Evolutionary conservation across 2,797 vertebrate genomes (phyloP).

Genomic region (Geotrypetes seraphini): DNA sequence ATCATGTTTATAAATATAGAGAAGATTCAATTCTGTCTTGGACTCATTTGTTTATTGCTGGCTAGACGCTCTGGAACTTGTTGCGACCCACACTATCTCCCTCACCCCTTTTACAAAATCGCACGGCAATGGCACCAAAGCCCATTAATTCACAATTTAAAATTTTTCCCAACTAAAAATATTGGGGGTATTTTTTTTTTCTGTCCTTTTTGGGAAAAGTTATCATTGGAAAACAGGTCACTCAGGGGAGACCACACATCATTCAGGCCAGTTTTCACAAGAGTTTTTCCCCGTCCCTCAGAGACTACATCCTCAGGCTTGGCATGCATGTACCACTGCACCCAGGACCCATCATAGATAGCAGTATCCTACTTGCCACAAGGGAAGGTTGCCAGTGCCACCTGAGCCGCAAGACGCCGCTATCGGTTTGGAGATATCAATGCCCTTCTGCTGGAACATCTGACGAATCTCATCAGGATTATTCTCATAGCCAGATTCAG

Average conservation of each 20-base stretch:
- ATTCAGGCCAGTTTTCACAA: slow-evolving; percentile 18
- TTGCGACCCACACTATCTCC: too few relatives aligned
- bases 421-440: slow-evolving; percentile 70
- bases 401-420: slow-evolving; percentile 81
- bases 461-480: slow-evolving; percentile 53
- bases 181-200: too few relatives aligned
- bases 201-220: too few relatives aligned
- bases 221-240: too few relatives aligned
- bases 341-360: slow-evolving; percentile 85
- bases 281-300: slow-evolving; percentile 58
- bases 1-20: too few relatives aligned
- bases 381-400: slow-evolving; percentile 69
- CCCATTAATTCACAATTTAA: too few relatives aligned
- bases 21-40: too few relatives aligned
- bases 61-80: too few relatives aligned
- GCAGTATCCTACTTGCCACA: slow-evolving; percentile 69
- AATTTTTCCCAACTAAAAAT: neutral
- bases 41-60: too few relatives aligned
- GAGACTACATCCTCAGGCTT: slow-evolving; percentile 71
- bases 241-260: too few relatives aligned
- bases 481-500: slow-evolving; percentile 63
- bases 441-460: slow-evolving; percentile 67
- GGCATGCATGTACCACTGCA: slow-evolving; percentile 82
- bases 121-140: too few relatives aligned
- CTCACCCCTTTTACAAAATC: too few relatives aligned